Base-by-base conservation (phyloP, 2,797 vertebrate genomes). In the Phalloptychus januarius region DNA sequence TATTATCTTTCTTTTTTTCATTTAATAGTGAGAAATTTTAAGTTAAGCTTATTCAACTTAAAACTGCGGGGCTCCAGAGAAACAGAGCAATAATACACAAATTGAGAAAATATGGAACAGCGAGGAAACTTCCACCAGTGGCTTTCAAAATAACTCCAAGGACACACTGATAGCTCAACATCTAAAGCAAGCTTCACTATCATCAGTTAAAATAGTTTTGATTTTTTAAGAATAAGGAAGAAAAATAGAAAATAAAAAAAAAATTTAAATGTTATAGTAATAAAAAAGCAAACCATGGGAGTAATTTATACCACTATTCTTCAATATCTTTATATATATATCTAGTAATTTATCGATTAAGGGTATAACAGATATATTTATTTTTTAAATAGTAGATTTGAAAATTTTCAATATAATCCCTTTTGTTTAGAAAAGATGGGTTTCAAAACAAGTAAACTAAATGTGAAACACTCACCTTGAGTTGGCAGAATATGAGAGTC, bases 401-500 rank as follows among this genome's bases (percentile, higher is more conserved):
- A 10, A 42, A 0, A 33, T 67, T 25, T 79, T 2, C 63, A 73
- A 45, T 31, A 28, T 13, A 74, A 25, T 31, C 18, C 7, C 0
- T 23, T 23, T 67, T 18, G 16, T 38, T n/a, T 7, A 0, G 13
- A 33, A 20, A 74, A 28, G 15, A 74, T 0, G 6, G 2, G 67
- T 3, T 54, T n/a, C 8, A 11, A 56, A 56, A 72, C 28, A 8
- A 20, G 16, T 11, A 50, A 28, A 69, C 18, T 20, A 15, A 31
- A 28, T 15, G 44, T 61, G 25, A 72, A 79, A 61, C 23, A 70
- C 90, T 90, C 58, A 92, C 91, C 78, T 87, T 78, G 36, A 87
- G 3, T 25, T 84, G 83, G 46, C 70, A 81, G 4, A 88, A 25
- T 1, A 89, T 25, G 63, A 85, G 56, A 7, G 84, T 20, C 13